Evolutionary conservation across 2,888 invertebrate genomes (phyloP), one percentile per base, ranked within the genome.

Genomic region (Agrotis exclamationis): DNA sequence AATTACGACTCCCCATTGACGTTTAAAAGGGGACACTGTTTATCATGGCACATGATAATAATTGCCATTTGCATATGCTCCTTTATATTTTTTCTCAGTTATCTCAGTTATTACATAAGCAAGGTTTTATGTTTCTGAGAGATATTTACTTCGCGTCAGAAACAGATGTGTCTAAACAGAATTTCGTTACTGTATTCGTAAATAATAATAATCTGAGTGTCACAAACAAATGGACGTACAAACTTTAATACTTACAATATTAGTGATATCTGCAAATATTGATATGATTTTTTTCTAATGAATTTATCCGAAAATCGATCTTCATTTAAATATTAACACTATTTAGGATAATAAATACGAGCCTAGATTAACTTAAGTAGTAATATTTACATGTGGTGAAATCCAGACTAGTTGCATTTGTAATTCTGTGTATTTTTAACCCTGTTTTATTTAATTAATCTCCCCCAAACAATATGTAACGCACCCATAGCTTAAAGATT

Each of bases 1-100:
- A 94, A 95, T 94, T 94, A 94, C 85, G 87, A 85, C 90, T 92
- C 92, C 91, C 88, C 86, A 88, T 92, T 91, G 90, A 92, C 89
- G 87, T 92, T 90, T 89, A 74, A 83, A n/a, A 92, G 90, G 90
- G 93, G 91, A 87, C 84, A 84, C 78, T 87, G 84, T 81, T 77
- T 79, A 73, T 68, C 69, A 75, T 79, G 70, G 71, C 74, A 76
- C 83, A 86, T 71, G 70, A 74, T 72, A 63, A 75, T 84, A 76
- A 84, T 80, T 79, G 69, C 74, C 82, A 80, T 78, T 65, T 78
- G 70, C 64, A 65, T 78, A 63, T 50, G 50, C 14, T 65, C n/a
- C 11, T 24, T 28, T 60, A 63, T 45, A 45, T 44, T 57, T 33
- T 28, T 20, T 54, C 11, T 24, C n/a, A 39, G n/a, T 56, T 20